phyloP scores from a whole-genome alignment of 2,888 invertebrate species.

The Sminthurinus aureus region DNA sequence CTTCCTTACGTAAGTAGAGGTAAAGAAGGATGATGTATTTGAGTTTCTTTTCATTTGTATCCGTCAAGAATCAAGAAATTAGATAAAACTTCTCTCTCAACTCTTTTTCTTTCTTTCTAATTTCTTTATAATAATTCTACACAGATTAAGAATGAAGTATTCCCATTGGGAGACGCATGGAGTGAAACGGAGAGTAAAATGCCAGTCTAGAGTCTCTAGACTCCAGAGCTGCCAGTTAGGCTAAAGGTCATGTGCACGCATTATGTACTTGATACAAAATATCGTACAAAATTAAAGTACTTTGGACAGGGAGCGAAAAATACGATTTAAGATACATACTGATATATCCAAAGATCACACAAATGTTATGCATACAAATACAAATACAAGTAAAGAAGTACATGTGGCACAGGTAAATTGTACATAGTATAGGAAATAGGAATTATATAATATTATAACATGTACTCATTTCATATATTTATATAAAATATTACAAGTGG shows the following conservation, averaged over 20 bases:
- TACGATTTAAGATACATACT: not conserved
- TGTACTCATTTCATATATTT: too few species aligned
- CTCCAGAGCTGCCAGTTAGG: constrained; percentile 16
- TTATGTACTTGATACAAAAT: not conserved
- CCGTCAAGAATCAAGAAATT: not conserved
- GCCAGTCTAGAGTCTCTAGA: not conserved
- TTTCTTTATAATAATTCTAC: constrained; percentile 27
- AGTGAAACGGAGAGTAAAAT: constrained; percentile 16
- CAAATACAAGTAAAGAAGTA: not conserved
- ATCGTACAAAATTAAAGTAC: not conserved
- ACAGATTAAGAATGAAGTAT: constrained; percentile 23
- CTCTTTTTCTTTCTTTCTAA: not conserved
- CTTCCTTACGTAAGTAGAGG: not conserved
- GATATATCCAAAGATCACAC: not conserved
- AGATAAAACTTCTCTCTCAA: not conserved
- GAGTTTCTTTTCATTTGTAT: constrained; percentile 22
- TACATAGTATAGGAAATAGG: too few species aligned
- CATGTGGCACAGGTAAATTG: too few species aligned
- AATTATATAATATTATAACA: too few species aligned
- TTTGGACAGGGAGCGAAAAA: not conserved
- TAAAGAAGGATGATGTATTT: not conserved
- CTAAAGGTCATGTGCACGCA: constrained; percentile 9
- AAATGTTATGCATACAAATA: not conserved
- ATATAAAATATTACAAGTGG: not conserved
- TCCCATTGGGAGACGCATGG: not conserved